phyloP scores from a whole-genome alignment of 2,113 vertebrate genomes.

The Menidia beryllina region DNA sequence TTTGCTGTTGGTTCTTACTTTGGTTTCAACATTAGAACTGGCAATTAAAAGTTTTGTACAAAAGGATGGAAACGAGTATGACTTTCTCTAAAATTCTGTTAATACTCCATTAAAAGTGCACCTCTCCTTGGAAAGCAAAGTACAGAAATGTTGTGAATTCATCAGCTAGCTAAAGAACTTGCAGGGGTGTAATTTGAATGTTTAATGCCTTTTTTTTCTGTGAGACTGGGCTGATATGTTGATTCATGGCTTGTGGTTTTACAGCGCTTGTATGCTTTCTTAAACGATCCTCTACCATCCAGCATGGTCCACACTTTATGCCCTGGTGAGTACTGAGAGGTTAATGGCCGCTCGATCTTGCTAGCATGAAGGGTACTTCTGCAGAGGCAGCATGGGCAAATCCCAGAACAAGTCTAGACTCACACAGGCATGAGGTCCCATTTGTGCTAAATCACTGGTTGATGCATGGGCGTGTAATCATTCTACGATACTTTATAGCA shows the following conservation, averaged over 20 bases:
- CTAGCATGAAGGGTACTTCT: neutral
- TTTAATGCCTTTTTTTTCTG: neutral
- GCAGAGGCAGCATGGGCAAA: too few species aligned
- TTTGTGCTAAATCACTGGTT: too few species aligned
- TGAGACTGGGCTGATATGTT: neutral
- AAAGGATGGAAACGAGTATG: too few species aligned
- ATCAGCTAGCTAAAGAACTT: neutral
- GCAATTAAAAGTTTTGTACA: neutral
- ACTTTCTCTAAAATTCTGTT: too few species aligned
- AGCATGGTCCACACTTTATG: conserved; percentile 14
- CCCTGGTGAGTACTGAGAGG: conserved; percentile 39
- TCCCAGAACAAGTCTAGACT: too few species aligned
- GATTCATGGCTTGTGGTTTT: neutral
- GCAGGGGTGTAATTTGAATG: neutral
- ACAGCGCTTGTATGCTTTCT: neutral
- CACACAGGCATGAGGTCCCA: too few species aligned
- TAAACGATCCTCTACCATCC: neutral
- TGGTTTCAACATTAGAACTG: too few species aligned
- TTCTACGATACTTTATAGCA: too few species aligned
- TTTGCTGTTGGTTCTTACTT: neutral
- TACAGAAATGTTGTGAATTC: neutral
- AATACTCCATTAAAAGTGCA: too few species aligned
- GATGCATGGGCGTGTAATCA: too few species aligned
- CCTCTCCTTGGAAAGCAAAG: neutral
- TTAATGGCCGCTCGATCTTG: conserved; percentile 7